These are phyloP conservation scores for Branchinecta sandiegonensis DNA, from an alignment of 2,888 invertebrate species.

Conservation along the genomic window DNA sequence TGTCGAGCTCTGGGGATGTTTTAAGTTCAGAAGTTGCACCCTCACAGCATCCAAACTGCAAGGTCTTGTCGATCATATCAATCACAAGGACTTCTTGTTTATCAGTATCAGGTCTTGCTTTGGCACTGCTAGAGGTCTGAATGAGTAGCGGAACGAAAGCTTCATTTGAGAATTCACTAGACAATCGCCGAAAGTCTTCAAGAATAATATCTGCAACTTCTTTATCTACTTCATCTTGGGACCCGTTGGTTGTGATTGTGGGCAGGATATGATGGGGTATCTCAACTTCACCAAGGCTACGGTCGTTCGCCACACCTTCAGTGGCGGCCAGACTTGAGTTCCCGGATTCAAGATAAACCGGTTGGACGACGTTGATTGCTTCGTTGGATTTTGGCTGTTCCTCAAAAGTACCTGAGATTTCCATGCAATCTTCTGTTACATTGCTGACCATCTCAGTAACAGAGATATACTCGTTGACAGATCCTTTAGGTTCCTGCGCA, in stretches of 20 bases:
- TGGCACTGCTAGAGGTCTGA: not conserved
- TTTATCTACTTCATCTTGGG: not conserved
- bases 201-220: constrained; percentile 2
- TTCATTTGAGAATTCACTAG: not conserved
- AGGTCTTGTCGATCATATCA: not conserved
- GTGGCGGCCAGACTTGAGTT: not conserved
- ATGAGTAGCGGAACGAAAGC: not conserved
- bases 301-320: constrained; percentile 1
- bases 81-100: not conserved
- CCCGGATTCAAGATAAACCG: not conserved
- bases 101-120: not conserved
- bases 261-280: not conserved
- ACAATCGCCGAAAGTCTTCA: too few species aligned
- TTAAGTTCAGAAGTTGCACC: too few species aligned
- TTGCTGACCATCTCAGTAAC: too few species aligned
- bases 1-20: too few species aligned
- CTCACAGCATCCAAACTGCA: too few species aligned
- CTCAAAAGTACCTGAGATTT: too few species aligned
- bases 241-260: not conserved
- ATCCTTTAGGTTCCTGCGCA: too few species aligned
- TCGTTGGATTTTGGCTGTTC: too few species aligned
- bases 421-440: too few species aligned
- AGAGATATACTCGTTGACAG: too few species aligned
- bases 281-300: constrained; percentile 4
- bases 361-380: too few species aligned